Base-by-base conservation (phyloP, 2,888 invertebrate genomes). In the Neoitamus cyanurus region DNA sequence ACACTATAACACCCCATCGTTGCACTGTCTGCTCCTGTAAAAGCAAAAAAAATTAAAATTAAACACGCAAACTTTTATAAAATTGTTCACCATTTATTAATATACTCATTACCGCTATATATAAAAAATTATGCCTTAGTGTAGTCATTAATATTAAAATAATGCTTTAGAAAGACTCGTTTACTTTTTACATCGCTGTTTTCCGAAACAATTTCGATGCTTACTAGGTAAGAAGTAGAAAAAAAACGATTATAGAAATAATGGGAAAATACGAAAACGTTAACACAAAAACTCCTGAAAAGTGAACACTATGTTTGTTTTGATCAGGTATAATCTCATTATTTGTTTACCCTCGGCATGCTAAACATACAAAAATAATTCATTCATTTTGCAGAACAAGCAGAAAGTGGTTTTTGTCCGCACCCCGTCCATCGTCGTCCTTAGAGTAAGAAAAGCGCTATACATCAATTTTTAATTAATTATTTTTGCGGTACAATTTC, bases 361-460 rank as follows among this genome's bases (percentile, higher is more conserved):
- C 58, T 78, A 78, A 78, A 78, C 48, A 78, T 58, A 58, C 42
- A 78, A 78, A 78, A 78, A 78, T 78, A 78, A 75, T 48, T 78
- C 25, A 58, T 78, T 48, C 78, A 78, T 28, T 78, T 48, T 70
- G 25, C 58, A 78, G 78, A 78, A 78, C 58, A 48, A 77, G 77
- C 77, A 42, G 25, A 73, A 77, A 77, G 37, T n/a, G 46, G 15
- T 78, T 42, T 78, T 15, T 58, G 58, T 58, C 58, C 20, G 15
- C 20, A 58, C 25, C 58, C 58, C n/a, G 37, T n/a, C 34, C 15
- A 36, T 75, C 25, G 34, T 75, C 36, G 13, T 34, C 20, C 31
- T 75, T 75, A 69, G 69, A 42, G 31, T 69, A 82, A 34, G 34
- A 69, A 37, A 82, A 82, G 82, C 82, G 69, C 82, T 82, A 82